phyloP scores from a whole-genome alignment of 2,888 invertebrate genomes.

The Lasiommata megera region DNA sequence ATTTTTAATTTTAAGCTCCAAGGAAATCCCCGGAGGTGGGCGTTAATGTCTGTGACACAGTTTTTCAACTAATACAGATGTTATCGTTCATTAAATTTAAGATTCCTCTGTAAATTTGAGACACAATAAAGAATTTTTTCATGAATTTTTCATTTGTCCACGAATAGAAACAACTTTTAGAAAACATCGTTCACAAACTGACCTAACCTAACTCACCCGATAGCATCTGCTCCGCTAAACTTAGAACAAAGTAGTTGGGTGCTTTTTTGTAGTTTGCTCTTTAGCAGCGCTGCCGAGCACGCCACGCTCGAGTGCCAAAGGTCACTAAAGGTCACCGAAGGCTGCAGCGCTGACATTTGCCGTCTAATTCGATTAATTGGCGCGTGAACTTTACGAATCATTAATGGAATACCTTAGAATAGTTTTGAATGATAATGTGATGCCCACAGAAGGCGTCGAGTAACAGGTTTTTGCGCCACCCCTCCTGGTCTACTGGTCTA shows the following conservation, averaged over 20 bases:
- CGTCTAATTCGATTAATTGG: constrained; percentile 5
- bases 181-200: not conserved
- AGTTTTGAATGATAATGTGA: too few relatives aligned
- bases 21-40: too few relatives aligned
- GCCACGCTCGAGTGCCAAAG: not conserved
- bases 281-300: not conserved
- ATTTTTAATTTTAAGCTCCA: too few relatives aligned
- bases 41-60: too few relatives aligned
- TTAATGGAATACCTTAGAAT: not conserved
- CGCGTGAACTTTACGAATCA: constrained; percentile 1
- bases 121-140: too few relatives aligned
- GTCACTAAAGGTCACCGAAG: constrained; percentile 23
- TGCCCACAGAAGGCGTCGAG: too few relatives aligned
- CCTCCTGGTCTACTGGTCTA: too few relatives aligned
- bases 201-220: not conserved
- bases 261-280: not conserved
- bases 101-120: too few relatives aligned
- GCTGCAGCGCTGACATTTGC: constrained; percentile 15
- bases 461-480: too few relatives aligned
- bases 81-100: too few relatives aligned
- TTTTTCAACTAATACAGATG: too few relatives aligned
- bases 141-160: too few relatives aligned
- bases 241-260: not conserved
- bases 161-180: not conserved
- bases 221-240: not conserved